Base-by-base conservation (phyloP, 92 coral and sea anemone species). In the Epizoanthus rinbou region DNA sequence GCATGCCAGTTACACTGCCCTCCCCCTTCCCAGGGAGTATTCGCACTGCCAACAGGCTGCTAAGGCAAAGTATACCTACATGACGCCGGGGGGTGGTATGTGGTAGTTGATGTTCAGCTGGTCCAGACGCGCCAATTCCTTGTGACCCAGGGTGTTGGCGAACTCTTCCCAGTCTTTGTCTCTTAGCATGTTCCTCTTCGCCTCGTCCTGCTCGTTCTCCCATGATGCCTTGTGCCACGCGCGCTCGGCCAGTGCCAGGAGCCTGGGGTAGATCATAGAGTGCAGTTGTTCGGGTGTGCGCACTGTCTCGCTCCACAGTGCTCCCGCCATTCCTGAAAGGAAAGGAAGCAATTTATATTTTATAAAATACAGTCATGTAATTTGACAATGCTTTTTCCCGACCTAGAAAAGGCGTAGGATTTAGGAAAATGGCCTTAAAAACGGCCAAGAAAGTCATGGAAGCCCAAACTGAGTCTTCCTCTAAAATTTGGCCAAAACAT, bases 211-310 rank as follows among this genome's bases (percentile, higher is more conserved):
- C 65, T 93, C 95, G n/a, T 25, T 82, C 76, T 95, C 98, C 88
- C 92, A 94, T 60, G 97, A 90, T 58, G 91, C 98, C 70, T 89
- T 89, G 89, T 95, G 98, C 98, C 98, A 95, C 75, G 98, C 94
- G 69, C 98, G 88, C 89, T 95, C 98, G 50, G 98, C 98, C 87
- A 95, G 84, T 82, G 98, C 98, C 17, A 95, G 86, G 85, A 95
- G 85, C 47, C 98, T 89, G 18, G 98, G 98, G 79, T 73, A 95
- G 24, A 91, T 85, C 98, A 95, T 95, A 75, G 95, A 95, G 65
- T 91, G 90, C 73, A 95, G 94, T 89, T 95, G 98, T 86, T 91
- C 90, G 69, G 95, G 85, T 23, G 98, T 95, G 52, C 98, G 85
- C 11, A 93, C 98, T 43, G 98, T 95, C 80, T 95, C 98, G 39